A percentile compares a stretch with the other conserved stretches of the same genome.
phyloP scores from a whole-genome alignment of 2,888 invertebrate species.

The Limenitis camilla region DNA sequence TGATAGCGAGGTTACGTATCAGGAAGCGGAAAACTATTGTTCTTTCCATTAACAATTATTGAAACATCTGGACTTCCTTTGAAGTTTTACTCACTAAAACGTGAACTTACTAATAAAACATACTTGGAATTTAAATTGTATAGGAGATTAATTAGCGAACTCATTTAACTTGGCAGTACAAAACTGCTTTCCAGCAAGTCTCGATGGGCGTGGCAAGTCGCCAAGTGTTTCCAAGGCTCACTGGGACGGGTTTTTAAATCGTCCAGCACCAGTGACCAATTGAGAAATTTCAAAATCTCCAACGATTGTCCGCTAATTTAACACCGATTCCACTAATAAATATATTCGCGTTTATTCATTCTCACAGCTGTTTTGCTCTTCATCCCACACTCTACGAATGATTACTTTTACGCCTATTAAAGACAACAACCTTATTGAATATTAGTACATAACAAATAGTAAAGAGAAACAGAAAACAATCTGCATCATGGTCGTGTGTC shows the following conservation, averaged over 20 bases:
- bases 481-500: conserved; percentile 10
- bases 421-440: too few relatives aligned
- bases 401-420: too few relatives aligned
- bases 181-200: conserved; percentile 41
- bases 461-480: conserved; percentile 10
- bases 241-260: conserved; percentile 60
- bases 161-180: conserved; percentile 11
- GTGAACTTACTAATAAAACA: not conserved
- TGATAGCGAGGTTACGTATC: conserved; percentile 61
- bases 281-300: conserved; percentile 55
- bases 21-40: conserved; percentile 56
- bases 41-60: conserved; percentile 45
- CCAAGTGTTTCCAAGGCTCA: conserved; percentile 59
- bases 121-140: not conserved
- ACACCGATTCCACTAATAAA: conserved; percentile 1
- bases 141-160: conserved; percentile 7
- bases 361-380: too few relatives aligned
- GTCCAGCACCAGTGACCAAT: conserved; percentile 50
- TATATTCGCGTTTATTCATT: not conserved
- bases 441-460: not conserved
- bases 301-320: not conserved
- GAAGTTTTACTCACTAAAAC: conserved; percentile 17
- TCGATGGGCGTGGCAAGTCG: conserved; percentile 62
- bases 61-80: conserved; percentile 52
- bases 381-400: too few relatives aligned